Percentiles rank a stretch among this genome's conserved stretches.
Conservation (phyloP, 2,797 vertebrate genomes). For the Notolabrus celidotus region DNA sequence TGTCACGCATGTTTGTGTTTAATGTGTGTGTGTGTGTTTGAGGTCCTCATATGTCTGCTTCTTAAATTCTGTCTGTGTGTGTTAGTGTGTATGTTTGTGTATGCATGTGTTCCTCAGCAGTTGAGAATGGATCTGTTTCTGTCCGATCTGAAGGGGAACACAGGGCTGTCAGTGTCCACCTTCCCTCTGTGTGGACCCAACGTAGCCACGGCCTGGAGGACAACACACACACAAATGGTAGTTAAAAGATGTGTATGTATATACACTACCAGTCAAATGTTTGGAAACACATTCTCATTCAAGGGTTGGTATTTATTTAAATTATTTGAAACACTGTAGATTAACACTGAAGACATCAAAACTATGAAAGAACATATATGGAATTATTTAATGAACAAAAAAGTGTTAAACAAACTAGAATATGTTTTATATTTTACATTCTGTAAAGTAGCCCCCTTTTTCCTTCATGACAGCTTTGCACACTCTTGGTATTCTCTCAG, state of each 20-base stretch:
- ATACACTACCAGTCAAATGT: no score
- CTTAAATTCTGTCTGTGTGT: background rate
- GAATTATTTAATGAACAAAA: no score
- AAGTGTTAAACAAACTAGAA: no score
- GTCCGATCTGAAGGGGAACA: conserved; percentile 77
- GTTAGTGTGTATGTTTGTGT: background rate
- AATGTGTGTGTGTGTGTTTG: background rate
- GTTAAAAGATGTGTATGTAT: conserved; percentile 30
- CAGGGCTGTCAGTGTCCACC: conserved; percentile 70
- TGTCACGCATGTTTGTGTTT: conserved; percentile 2
- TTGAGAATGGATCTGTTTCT: conserved; percentile 79
- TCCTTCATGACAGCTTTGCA: no score
- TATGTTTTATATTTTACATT: no score
- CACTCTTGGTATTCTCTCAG: no score
- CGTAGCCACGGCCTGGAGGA: conserved; percentile 93
- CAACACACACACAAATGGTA: background rate
- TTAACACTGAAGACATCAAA: no score
- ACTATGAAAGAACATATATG: no score
- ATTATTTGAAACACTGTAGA: no score
- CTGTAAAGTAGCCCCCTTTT: no score
- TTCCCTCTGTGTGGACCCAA: conserved; percentile 93
- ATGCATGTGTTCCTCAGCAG: conserved; percentile 62
- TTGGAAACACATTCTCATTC: no score
- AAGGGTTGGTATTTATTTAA: no score
- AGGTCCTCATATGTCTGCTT: conserved; percentile 19